These are phyloP conservation scores for Liopterus haemorrhoidalis DNA, from an alignment of 2,888 invertebrate species.

Conservation along the genomic window DNA sequence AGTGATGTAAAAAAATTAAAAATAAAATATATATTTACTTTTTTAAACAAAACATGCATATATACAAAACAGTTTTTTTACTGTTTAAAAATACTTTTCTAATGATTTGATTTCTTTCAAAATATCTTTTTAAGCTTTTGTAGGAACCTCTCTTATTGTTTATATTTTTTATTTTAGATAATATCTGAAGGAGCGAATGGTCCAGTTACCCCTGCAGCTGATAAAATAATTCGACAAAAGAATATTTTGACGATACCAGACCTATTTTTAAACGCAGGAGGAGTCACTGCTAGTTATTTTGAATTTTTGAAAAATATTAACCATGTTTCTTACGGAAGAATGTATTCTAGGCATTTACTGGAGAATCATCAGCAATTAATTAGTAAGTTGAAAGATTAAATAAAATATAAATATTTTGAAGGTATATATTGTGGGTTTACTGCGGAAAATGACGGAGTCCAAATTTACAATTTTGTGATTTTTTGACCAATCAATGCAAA, in stretches of 20 bases:
- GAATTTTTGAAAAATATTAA: slow-evolving; percentile 88
- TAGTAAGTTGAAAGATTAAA: neutral
- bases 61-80: slow-evolving; percentile 4
- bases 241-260: slow-evolving; percentile 77
- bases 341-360: slow-evolving; percentile 80
- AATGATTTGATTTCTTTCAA: neutral
- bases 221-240: slow-evolving; percentile 64
- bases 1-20: too few relatives aligned
- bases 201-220: slow-evolving; percentile 82
- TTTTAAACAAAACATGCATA: too few relatives aligned
- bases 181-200: slow-evolving; percentile 88
- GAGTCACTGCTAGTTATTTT: slow-evolving; percentile 88
- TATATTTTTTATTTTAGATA: slow-evolving; percentile 49
- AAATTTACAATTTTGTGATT: too few relatives aligned
- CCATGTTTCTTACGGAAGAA: slow-evolving; percentile 81
- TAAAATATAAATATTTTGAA: neutral
- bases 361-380: slow-evolving; percentile 44
- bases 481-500: too few relatives aligned
- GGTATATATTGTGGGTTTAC: neutral
- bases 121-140: too few relatives aligned
- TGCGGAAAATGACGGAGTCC: too few relatives aligned
- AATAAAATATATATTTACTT: too few relatives aligned
- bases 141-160: slow-evolving; percentile 2
- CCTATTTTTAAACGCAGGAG: slow-evolving; percentile 70
- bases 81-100: neutral